phyloP scores from a whole-genome alignment of 1,140 invertebrate species.

The Drosophila murphyi region DNA sequence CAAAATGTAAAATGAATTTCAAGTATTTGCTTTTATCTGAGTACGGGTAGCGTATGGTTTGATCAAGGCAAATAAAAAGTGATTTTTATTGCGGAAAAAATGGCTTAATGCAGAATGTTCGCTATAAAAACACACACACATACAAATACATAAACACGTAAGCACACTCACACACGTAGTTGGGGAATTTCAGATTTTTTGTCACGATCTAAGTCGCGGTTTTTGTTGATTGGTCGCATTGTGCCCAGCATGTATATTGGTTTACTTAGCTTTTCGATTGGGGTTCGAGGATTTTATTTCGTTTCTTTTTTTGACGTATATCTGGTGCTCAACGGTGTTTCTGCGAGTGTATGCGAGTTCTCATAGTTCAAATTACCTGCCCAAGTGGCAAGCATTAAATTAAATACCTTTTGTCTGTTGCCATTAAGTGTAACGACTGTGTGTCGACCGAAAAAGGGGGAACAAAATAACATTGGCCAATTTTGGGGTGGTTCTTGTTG shows the following conservation, averaged over 20 bases:
- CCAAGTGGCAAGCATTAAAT: slow-evolving; percentile 74
- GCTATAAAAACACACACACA: slow-evolving; percentile 4
- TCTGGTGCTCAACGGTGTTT: slow-evolving; percentile 6
- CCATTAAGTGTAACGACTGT: slow-evolving; percentile 67
- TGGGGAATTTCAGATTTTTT: slow-evolving; percentile 65
- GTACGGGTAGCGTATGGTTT: not conserved
- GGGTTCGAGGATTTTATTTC: slow-evolving; percentile 13
- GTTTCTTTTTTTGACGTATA: slow-evolving; percentile 1
- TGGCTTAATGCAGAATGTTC: slow-evolving; percentile 35
- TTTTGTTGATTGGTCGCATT: slow-evolving; percentile 53
- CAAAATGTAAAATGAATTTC: not conserved
- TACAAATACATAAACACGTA: slow-evolving; percentile 6
- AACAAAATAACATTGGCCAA: slow-evolving; percentile 12
- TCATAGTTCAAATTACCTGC: slow-evolving; percentile 75
- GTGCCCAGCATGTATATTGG: slow-evolving; percentile 71
- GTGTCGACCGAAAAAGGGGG: slow-evolving; percentile 10
- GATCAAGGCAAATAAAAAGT: not conserved
- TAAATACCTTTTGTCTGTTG: slow-evolving; percentile 78
- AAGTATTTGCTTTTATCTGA: not conserved
- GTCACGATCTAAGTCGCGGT: slow-evolving; percentile 72
- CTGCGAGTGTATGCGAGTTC: slow-evolving; percentile 36
- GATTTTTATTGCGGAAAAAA: slow-evolving; percentile 18
- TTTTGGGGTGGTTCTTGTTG: slow-evolving; percentile 6
- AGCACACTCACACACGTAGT: not conserved
- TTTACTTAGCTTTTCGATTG: slow-evolving; percentile 66